These are phyloP conservation scores for Aeoliscus strigatus DNA, from an alignment of 2,797 vertebrate species.

Conservation along the genomic window DNA sequence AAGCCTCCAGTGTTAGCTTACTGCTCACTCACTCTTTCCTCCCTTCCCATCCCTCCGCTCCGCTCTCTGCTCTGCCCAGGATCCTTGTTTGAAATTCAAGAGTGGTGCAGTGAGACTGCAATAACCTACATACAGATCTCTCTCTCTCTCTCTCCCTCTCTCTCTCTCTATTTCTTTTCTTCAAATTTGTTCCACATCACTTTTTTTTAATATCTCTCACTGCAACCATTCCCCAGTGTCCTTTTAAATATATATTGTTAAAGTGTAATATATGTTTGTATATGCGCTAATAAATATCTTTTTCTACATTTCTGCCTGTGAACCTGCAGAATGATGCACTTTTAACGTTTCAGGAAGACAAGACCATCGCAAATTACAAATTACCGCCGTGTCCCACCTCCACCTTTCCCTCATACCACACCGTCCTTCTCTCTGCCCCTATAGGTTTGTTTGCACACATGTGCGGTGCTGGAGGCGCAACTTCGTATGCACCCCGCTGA, in stretches of 20 bases:
- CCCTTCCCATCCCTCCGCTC: constrained; percentile 38
- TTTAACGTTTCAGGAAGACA: constrained; percentile 21
- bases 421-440: constrained; percentile 34
- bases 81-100: constrained; percentile 71
- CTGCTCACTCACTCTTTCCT: constrained; percentile 37
- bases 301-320: constrained; percentile 19
- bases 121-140: constrained; percentile 68
- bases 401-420: constrained; percentile 35
- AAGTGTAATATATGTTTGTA: constrained; percentile 46
- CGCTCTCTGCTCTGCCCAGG: constrained; percentile 64
- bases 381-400: constrained; percentile 38
- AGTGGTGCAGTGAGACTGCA: constrained; percentile 70
- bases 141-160: constrained; percentile 27
- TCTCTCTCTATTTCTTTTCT: constrained; percentile 9
- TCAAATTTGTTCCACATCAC: constrained; percentile 12
- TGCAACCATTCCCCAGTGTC: constrained; percentile 9
- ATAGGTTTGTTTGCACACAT: constrained; percentile 33
- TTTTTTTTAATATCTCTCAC: constrained; percentile 5
- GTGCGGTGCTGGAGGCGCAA: constrained; percentile 51
- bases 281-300: constrained; percentile 34
- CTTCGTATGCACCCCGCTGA: constrained; percentile 65
- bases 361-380: too few species aligned
- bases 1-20: constrained; percentile 64
- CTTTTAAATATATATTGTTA: constrained; percentile 45
- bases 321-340: constrained; percentile 16